phyloP scores from a whole-genome alignment of 2,113 vertebrate species.

The Pluvialis apricaria region DNA sequence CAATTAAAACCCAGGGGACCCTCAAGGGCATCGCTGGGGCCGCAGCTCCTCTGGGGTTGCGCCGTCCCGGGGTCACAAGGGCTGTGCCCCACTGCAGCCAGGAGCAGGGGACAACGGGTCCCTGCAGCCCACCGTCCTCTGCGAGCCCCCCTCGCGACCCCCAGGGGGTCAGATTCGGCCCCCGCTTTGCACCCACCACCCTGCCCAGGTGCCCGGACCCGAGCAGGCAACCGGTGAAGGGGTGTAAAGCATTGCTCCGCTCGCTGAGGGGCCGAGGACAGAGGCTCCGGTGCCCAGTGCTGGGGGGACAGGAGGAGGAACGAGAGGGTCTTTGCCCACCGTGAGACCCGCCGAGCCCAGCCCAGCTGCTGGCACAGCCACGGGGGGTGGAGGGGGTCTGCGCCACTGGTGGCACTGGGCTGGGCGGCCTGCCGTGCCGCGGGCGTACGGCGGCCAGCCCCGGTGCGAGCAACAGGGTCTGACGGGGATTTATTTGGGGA shows the following conservation, averaged over 20 bases:
- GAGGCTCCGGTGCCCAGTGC: neutral
- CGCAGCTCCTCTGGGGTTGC: rapidly evolving
- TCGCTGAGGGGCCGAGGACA: too few species aligned
- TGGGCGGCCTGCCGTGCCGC: neutral
- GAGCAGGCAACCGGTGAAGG: neutral
- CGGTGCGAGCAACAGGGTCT: neutral
- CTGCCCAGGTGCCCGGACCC: neutral
- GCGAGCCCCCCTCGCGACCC: rapidly evolving
- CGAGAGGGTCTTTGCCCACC: neutral
- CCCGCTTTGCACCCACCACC: rapidly evolving
- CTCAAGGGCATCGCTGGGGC: neutral
- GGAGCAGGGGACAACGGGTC: neutral
- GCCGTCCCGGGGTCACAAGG: rapidly evolving
- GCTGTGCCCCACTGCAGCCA: rapidly evolving
- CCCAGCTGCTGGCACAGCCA: neutral
- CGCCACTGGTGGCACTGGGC: rapidly evolving
- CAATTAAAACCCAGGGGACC: neutral
- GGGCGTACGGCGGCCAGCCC: neutral
- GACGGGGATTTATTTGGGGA: neutral
- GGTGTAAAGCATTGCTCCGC: neutral
- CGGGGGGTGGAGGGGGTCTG: neutral
- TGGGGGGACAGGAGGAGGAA: neutral
- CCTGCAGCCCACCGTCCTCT: neutral
- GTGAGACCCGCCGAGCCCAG: neutral
- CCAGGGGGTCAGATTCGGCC: neutral